phyloP scores from a whole-genome alignment of 2,888 invertebrate genomes.

The Xanthia icteritia region DNA sequence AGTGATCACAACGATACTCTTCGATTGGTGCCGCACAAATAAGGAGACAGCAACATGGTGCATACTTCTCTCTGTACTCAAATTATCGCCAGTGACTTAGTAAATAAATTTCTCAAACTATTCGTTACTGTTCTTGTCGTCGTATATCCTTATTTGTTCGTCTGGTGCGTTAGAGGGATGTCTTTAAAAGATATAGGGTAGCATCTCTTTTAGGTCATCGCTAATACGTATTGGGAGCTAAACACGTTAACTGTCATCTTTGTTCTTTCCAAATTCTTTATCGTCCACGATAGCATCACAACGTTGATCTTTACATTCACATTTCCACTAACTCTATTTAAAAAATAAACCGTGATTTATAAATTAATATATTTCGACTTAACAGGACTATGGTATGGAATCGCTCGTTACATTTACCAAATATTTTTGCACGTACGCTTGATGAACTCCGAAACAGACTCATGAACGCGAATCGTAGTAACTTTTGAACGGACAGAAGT shows the following conservation, averaged over 20 bases:
- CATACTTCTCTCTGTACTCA: not conserved
- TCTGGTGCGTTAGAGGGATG: not conserved
- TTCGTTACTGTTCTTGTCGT: not conserved
- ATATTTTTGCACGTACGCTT: conserved; percentile 69
- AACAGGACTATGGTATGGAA: conserved; percentile 70
- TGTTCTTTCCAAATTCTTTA: not conserved
- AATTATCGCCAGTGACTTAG: not conserved
- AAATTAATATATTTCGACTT: conserved; percentile 69
- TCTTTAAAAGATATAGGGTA: not conserved
- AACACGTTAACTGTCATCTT: not conserved
- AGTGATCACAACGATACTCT: conserved; percentile 12
- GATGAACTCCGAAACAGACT: conserved; percentile 80
- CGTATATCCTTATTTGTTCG: conserved; percentile 5
- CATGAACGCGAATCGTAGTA: conserved; percentile 66
- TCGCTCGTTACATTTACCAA: conserved; percentile 69
- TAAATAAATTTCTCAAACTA: not conserved
- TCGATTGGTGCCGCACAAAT: not conserved
- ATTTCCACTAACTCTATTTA: conserved; percentile 54
- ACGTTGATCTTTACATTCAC: conserved; percentile 59
- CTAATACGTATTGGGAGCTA: conserved; percentile 18
- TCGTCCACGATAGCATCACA: conserved; percentile 54
- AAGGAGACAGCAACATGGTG: not conserved
- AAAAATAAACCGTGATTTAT: conserved; percentile 65
- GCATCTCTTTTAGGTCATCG: not conserved
- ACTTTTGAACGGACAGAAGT: conserved; percentile 36